These are phyloP conservation scores for Hyperoodon ampullatus DNA, from an alignment of 2,113 vertebrate species.

Conservation along the genomic window DNA sequence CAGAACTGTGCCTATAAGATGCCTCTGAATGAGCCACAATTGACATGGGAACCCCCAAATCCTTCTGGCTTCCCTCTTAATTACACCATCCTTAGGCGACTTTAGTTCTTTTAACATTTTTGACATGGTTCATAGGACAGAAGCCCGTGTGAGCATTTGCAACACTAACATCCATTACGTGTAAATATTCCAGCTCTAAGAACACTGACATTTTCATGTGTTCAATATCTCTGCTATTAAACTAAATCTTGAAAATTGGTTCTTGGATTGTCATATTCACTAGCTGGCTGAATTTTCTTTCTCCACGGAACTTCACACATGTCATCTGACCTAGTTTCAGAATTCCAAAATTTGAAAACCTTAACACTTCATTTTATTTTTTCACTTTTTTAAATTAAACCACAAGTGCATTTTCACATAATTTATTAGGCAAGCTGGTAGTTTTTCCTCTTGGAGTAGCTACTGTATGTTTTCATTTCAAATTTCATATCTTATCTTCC, in stretches of 20 bases:
- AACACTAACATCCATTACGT: fast-evolving
- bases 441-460: too few relatives aligned
- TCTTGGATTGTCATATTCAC: too few relatives aligned
- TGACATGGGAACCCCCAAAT: fast-evolving
- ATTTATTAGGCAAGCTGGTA: neutral
- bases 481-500: neutral
- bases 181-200: fast-evolving
- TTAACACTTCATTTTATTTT: neutral
- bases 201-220: fast-evolving
- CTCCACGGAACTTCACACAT: neutral
- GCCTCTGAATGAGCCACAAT: neutral
- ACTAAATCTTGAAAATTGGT: fast-evolving
- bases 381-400: neutral
- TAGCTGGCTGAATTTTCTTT: neutral
- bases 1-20: fast-evolving
- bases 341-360: neutral
- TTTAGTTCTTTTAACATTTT: fast-evolving
- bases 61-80: too few relatives aligned
- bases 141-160: fast-evolving
- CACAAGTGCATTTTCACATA: neutral
- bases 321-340: neutral
- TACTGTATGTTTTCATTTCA: neutral
- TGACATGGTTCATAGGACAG: fast-evolving
- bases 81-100: fast-evolving
- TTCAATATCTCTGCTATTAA: fast-evolving